These are phyloP conservation scores for Osedax fenrisi DNA, from an alignment of 2,888 invertebrate species.

Conservation along the genomic window DNA sequence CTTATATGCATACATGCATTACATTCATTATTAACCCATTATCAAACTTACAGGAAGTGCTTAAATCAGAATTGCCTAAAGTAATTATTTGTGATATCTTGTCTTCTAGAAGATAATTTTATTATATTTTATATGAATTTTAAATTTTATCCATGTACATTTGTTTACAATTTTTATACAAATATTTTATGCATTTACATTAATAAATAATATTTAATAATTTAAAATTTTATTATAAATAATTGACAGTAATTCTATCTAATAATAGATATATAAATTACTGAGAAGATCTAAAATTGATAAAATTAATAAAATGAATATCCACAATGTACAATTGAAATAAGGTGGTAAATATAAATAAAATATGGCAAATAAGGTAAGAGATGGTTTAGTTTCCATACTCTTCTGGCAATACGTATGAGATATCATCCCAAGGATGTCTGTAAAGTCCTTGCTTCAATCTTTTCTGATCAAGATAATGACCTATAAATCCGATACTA, in stretches of 20 bases:
- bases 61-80: background rate
- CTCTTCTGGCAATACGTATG: slow-evolving; percentile 66
- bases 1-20: no score
- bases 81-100: background rate
- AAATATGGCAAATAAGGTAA: no score
- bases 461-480: slow-evolving; percentile 93
- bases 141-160: no score
- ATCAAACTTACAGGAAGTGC: no score
- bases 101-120: background rate
- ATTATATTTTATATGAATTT: background rate
- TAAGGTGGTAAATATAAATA: no score
- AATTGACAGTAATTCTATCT: background rate
- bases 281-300: no score
- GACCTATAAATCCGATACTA: slow-evolving; percentile 92
- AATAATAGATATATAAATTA: no score
- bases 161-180: background rate
- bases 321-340: no score
- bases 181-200: background rate
- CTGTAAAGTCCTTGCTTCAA: slow-evolving; percentile 96
- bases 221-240: background rate
- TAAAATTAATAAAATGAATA: no score
- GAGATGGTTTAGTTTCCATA: slow-evolving; percentile 6
- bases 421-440: slow-evolving; percentile 99
- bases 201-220: background rate
- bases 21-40: no score